A percentile compares a stretch with the other conserved stretches of the same genome.
Evolutionary conservation across 2,888 invertebrate species (phyloP).

Genomic region (Scaptomyza flava): DNA sequence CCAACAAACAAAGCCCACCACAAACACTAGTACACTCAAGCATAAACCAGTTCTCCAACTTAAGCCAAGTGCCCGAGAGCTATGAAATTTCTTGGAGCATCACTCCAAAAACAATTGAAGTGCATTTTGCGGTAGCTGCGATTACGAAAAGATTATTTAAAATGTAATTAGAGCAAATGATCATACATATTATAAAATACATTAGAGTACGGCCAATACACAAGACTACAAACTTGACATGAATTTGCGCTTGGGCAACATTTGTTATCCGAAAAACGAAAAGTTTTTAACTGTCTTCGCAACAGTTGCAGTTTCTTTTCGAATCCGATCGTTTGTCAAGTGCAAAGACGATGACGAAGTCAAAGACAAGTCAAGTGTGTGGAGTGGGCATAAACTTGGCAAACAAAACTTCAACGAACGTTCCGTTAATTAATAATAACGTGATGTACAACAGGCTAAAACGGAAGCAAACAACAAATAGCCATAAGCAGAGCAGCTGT

Average conservation of each 20-base stretch:
- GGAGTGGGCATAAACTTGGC: slow-evolving; percentile 28
- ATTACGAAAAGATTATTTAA: slow-evolving; percentile 70
- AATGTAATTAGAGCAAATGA: slow-evolving; percentile 74
- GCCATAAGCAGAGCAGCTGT: slow-evolving; percentile 31
- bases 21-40: slow-evolving; percentile 1
- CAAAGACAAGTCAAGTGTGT: slow-evolving; percentile 18
- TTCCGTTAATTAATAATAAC: slow-evolving; percentile 66
- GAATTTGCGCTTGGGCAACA: slow-evolving; percentile 52
- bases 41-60: slow-evolving; percentile 10
- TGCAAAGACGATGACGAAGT: slow-evolving; percentile 41
- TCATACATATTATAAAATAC: slow-evolving; percentile 29
- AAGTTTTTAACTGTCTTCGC: slow-evolving; percentile 28
- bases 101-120: slow-evolving; percentile 53
- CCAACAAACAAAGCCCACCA: slow-evolving; percentile 26
- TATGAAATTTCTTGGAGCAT: slow-evolving; percentile 61
- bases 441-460: slow-evolving; percentile 57
- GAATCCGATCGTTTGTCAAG: slow-evolving; percentile 50
- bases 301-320: slow-evolving; percentile 42
- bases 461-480: slow-evolving; percentile 58
- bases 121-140: slow-evolving; percentile 71
- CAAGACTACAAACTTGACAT: slow-evolving; percentile 47
- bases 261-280: slow-evolving; percentile 24
- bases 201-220: slow-evolving; percentile 48
- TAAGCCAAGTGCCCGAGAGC: slow-evolving; percentile 14
- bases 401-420: slow-evolving; percentile 25